Evolutionary conservation across 1,140 invertebrate genomes (phyloP).

Genomic region (Heterodera carotae): DNA sequence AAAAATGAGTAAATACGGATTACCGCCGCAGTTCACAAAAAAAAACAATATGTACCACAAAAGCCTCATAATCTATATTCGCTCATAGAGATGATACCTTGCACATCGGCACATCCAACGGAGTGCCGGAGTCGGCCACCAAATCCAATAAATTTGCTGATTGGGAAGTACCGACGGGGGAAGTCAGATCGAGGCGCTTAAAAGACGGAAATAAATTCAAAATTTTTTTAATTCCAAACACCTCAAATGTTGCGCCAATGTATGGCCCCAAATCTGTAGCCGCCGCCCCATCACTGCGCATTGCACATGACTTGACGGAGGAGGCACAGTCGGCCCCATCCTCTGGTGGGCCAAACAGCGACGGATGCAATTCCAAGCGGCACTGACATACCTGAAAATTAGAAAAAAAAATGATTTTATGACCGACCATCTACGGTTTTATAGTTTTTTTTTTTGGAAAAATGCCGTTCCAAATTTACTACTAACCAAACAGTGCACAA

Average conservation of each 20-base stretch:
- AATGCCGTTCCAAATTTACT: neutral
- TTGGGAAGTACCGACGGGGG: neutral
- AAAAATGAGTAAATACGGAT: constrained; percentile 17
- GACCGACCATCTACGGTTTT: neutral
- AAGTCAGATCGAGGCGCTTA: neutral
- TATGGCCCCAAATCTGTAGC: neutral
- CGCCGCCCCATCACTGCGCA: neutral
- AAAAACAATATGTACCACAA: too few relatives aligned
- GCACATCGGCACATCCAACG: constrained; percentile 57
- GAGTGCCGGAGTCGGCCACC: constrained; percentile 55
- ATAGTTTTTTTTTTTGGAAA: neutral
- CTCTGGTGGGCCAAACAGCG: neutral
- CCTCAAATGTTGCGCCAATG: neutral
- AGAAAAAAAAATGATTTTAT: neutral
- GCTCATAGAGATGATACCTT: too few relatives aligned
- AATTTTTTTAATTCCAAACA: neutral
- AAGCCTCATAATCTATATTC: too few relatives aligned
- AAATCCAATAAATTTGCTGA: constrained; percentile 55
- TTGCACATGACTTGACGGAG: neutral
- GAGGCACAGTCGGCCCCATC: neutral
- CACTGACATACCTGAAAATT: neutral
- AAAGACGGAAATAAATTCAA: neutral
- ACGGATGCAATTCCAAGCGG: neutral
- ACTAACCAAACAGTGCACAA: neutral
- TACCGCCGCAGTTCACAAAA: constrained; percentile 4